Evolutionary conservation across 2,113 vertebrate genomes (phyloP).

Genomic region (Antennarius striatus): DNA sequence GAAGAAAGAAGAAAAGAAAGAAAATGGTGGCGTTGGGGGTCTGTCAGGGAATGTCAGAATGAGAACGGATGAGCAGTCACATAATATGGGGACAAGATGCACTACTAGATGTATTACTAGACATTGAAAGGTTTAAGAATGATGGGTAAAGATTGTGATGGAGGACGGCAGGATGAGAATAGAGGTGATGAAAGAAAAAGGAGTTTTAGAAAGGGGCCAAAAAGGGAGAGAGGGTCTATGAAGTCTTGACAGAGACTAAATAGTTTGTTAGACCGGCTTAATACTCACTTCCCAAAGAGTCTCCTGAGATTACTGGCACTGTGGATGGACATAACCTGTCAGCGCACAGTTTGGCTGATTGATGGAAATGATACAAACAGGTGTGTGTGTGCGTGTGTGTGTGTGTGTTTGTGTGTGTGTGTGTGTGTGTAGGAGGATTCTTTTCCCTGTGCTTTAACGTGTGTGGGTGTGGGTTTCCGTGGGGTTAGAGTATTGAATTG

Average conservation of each 20-base stretch:
- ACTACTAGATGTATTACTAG: constrained; percentile 15
- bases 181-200: constrained; percentile 32
- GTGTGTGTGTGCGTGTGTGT: constrained; percentile 41
- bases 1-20: background rate
- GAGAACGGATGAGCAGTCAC: constrained; percentile 36
- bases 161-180: constrained; percentile 17
- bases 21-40: background rate
- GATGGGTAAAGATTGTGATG: constrained; percentile 11
- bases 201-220: constrained; percentile 35
- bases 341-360: constrained; percentile 64
- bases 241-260: constrained; percentile 72
- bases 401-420: constrained; percentile 21
- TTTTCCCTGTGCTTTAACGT: constrained; percentile 44
- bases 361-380: constrained; percentile 72
- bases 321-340: constrained; percentile 73
- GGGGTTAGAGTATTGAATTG: constrained; percentile 77
- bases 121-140: constrained; percentile 28
- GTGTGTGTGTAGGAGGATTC: too few species aligned
- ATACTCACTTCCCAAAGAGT: constrained; percentile 74
- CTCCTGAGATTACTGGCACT: constrained; percentile 73
- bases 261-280: constrained; percentile 72
- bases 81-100: constrained; percentile 41
- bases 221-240: constrained; percentile 42
- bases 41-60: constrained; percentile 9
- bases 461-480: constrained; percentile 46